These are phyloP conservation scores for Eutolmus rufibarbis DNA, from an alignment of 2,888 invertebrate genomes.

Conservation along the genomic window DNA sequence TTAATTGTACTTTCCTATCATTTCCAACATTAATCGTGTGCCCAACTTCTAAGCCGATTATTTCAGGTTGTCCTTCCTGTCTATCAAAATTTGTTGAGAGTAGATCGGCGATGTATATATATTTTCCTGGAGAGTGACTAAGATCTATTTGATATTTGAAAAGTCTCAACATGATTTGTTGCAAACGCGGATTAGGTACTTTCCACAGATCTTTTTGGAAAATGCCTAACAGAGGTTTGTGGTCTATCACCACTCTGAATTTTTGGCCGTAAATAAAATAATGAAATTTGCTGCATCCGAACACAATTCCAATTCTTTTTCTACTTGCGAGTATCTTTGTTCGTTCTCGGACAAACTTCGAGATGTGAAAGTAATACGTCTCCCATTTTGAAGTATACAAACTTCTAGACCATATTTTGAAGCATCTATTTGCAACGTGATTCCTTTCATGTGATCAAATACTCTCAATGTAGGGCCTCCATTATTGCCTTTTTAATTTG, in stretches of 20 bases:
- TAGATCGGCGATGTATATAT: not conserved
- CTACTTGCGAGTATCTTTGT: conserved; percentile 44
- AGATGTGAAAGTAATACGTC: conserved; percentile 44
- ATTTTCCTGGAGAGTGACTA: conserved; percentile 50
- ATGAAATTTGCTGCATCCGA: conserved; percentile 49
- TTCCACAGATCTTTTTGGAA: too few relatives aligned
- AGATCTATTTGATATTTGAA: conserved; percentile 49
- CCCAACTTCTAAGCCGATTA: conserved; percentile 16
- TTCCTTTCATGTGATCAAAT: conserved; percentile 40
- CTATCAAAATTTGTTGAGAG: conserved; percentile 42
- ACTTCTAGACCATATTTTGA: too few relatives aligned
- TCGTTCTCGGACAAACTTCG: conserved; percentile 46
- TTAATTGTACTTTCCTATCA: not conserved
- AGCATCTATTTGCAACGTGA: too few relatives aligned
- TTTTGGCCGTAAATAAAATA: conserved; percentile 49
- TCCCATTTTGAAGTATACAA: too few relatives aligned
- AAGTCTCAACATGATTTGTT: too few relatives aligned
- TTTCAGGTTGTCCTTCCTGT: not conserved
- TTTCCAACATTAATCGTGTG: not conserved
- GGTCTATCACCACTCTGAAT: conserved; percentile 45
- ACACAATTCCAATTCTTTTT: conserved; percentile 47
- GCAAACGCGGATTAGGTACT: too few relatives aligned
- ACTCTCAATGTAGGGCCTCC: conserved; percentile 15
- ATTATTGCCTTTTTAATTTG: too few relatives aligned
- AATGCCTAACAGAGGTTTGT: conserved; percentile 44